Percentiles rank a stretch among this genome's conserved stretches.
These are phyloP conservation scores for Ips nitidus DNA, from an alignment of 1,140 invertebrate species.

Conservation along the genomic window DNA sequence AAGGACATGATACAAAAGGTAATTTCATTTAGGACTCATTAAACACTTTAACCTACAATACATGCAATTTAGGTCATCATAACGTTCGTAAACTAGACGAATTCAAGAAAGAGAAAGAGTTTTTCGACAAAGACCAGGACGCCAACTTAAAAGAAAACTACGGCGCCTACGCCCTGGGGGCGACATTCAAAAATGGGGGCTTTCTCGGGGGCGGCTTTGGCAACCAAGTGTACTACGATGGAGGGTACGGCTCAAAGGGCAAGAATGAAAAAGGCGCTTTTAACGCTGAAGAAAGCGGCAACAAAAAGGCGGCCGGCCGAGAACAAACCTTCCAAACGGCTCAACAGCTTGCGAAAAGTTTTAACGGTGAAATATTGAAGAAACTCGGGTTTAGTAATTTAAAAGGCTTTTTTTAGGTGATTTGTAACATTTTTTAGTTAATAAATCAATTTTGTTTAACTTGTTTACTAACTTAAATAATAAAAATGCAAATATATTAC, in stretches of 20 bases:
- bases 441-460: too few relatives aligned
- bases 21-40: neutral
- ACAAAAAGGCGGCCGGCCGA: constrained; percentile 63
- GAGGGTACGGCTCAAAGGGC: constrained; percentile 58
- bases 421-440: neutral
- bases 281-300: constrained; percentile 60
- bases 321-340: constrained; percentile 64
- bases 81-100: constrained; percentile 68
- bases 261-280: constrained; percentile 60
- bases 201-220: constrained; percentile 59
- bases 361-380: constrained; percentile 61
- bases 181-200: constrained; percentile 54
- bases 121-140: constrained; percentile 63
- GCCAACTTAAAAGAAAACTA: constrained; percentile 60
- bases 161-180: constrained; percentile 54
- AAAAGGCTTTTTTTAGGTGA: neutral
- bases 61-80: constrained; percentile 55
- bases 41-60: neutral
- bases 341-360: constrained; percentile 63
- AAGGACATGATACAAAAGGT: constrained; percentile 59
- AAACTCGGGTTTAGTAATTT: constrained; percentile 50
- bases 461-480: too few relatives aligned
- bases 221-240: constrained; percentile 58
- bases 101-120: constrained; percentile 67
- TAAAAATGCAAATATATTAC: too few relatives aligned